phyloP scores from a whole-genome alignment of 2,888 invertebrate genomes.

The Tetragonisca angustula region DNA sequence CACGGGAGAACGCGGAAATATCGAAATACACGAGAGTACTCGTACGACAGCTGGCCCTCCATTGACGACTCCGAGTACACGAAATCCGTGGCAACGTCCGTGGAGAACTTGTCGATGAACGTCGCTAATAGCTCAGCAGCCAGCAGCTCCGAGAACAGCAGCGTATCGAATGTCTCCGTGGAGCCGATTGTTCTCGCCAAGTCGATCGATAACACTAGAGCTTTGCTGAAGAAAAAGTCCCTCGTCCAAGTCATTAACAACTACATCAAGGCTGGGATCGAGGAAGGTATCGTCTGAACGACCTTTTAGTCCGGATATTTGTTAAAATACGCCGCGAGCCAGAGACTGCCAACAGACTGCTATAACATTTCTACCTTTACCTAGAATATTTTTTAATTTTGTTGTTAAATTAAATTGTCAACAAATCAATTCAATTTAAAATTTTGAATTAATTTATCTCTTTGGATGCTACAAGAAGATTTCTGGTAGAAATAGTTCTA shows the following conservation, averaged over 20 bases:
- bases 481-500: too few species aligned
- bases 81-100: constrained; percentile 54
- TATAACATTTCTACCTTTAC: not conserved
- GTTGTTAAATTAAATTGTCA: too few species aligned
- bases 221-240: constrained; percentile 64
- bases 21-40: constrained; percentile 27
- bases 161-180: constrained; percentile 54
- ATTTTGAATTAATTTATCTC: not conserved
- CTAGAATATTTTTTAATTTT: not conserved
- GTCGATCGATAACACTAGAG: constrained; percentile 49
- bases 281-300: constrained; percentile 67
- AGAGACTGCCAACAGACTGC: not conserved
- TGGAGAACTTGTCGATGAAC: constrained; percentile 52
- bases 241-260: constrained; percentile 74
- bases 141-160: constrained; percentile 53
- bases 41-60: constrained; percentile 44
- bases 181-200: constrained; percentile 41
- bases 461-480: not conserved
- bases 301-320: not conserved
- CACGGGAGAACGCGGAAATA: constrained; percentile 35
- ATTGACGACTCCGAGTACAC: constrained; percentile 42
- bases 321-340: not conserved
- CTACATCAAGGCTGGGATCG: constrained; percentile 74
- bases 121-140: constrained; percentile 44
- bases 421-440: too few species aligned